phyloP scores from a whole-genome alignment of 2,888 invertebrate species.

The Sphaeridia pumilis region DNA sequence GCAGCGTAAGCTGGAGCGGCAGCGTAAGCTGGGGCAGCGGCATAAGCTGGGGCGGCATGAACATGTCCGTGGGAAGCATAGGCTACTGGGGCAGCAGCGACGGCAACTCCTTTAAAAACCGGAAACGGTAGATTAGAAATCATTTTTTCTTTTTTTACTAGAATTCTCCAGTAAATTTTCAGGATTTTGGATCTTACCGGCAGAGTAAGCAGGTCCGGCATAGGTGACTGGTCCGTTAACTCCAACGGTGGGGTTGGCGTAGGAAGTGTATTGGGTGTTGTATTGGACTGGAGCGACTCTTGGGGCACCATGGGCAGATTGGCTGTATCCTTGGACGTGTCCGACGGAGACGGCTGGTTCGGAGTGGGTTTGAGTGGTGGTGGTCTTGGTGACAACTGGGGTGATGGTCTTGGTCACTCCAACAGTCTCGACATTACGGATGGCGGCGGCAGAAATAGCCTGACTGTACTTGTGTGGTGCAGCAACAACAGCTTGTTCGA shows the following conservation, averaged over 20 bases:
- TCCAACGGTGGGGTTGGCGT: slow-evolving; percentile 32
- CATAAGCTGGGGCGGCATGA: not conserved
- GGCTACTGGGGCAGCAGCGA: slow-evolving; percentile 8
- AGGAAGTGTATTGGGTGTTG: slow-evolving; percentile 31
- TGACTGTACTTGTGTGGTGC: slow-evolving; percentile 18
- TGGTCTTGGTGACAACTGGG: slow-evolving; percentile 32
- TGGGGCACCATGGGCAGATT: slow-evolving; percentile 22
- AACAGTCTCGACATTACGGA: slow-evolving; percentile 29
- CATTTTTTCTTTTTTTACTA: too few relatives aligned
- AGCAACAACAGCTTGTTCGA: slow-evolving; percentile 4
- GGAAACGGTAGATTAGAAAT: too few relatives aligned
- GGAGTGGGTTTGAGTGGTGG: slow-evolving; percentile 26
- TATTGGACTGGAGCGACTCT: slow-evolving; percentile 29
- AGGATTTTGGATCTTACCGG: too few relatives aligned
- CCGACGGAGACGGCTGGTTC: slow-evolving; percentile 31
- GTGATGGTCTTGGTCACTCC: slow-evolving; percentile 34
- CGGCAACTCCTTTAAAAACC: slow-evolving; percentile 1
- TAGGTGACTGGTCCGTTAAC: slow-evolving; percentile 35
- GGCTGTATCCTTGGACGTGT: slow-evolving; percentile 33
- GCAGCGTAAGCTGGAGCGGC: not conserved
- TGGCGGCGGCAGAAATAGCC: slow-evolving; percentile 22
- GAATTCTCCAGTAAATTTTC: too few relatives aligned
- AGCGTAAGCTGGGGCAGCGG: not conserved
- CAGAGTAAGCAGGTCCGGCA: slow-evolving; percentile 23
- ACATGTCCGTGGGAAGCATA: too few relatives aligned